Evolutionary conservation across 2,888 invertebrate genomes (phyloP), one percentile per base, ranked within the genome.

Genomic region (Taenaris catops): DNA sequence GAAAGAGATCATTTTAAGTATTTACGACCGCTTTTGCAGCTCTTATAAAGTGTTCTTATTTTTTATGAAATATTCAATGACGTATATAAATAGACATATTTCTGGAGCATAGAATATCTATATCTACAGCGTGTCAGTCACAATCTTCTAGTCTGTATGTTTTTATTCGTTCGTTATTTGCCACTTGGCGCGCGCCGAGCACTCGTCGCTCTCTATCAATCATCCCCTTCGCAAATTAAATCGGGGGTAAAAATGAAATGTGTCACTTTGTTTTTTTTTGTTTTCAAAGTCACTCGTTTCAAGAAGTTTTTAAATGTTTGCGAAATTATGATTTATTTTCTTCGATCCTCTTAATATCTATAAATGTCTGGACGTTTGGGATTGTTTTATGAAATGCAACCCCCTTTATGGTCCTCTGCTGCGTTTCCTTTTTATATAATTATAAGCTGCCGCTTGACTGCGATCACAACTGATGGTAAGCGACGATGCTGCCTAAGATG

Each of bases 211-310:
- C 65, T 73, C 59, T 61, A 64, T 74, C 74, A 74, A 68, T 70
- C 72, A 69, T 58, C 59, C 58, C 56, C 49, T 46, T 53, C 49
- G 56, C 54, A 59, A 69, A 71, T 71, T 58, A 61, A 70, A 74
- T 70, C 66, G 63, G 53, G 70, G 66, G 64, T 63, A 62, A 62
- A 63, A 65, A 63, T 54, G 55, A 67, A 67, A 66, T 63, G 55
- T 53, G 61, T 55, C 64, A 61, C 53, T 46, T 47, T 47, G 44
- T 41, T 51, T 42, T n/a, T n/a, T 41, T 45, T 38, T 35, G 37
- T 35, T 35, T 44, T 51, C 40, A 25, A 41, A 40, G 49, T 53
- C 48, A 42, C 48, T 53, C 43, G 37, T 27, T 47, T 47, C 44
- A 32, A 41, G 24, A 27, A 34, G 35, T 31, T 34, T 29, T 36